Base-by-base conservation (phyloP, 2,888 invertebrate species). In the Hemithea aestivaria region DNA sequence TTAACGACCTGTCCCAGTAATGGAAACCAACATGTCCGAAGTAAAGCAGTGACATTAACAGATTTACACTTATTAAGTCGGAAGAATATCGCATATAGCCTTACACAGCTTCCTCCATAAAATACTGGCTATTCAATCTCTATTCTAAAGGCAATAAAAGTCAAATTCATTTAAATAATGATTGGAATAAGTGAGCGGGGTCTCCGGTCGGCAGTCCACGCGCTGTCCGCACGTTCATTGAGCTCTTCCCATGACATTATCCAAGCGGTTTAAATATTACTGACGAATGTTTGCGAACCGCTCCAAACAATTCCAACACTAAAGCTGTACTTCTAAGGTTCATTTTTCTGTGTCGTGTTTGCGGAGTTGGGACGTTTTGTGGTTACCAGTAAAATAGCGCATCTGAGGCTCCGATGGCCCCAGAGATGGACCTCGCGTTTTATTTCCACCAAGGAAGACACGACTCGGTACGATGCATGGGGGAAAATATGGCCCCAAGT, bases 201-300 rank as follows among this genome's bases (percentile, higher is more conserved):
- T 65, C 66, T 66, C 70, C 73, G 80, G 73, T 73, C 81, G 73
- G 80, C 77, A 79, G 85, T 81, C 82, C 78, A 79, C 73, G 76
- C 76, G 77, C 77, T 81, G 85, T 80, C 85, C 83, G 83, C 75
- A 73, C 79, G 79, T 82, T 83, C 82, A 83, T 79, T 82, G 79
- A 82, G 85, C 76, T 78, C 84, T 87, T 87, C 85, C 85, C 87
- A 87, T 85, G 87, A 87, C 87, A 87, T 87, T 87, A 85, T 81
- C 75, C 76, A 51, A 51, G 46, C 51, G 48, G 51, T 48, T 54
- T 47, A 58, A 55, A 53, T 53, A 56, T 51, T 56, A 59, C 46
- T 53, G 51, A 45, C 67, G 31, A 68, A 73, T 45, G 45, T 45
- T 36, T 47, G 37, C 44, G 36, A 39, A 42, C 12, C 10, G 12